These are phyloP conservation scores for Brenthis hecate DNA, from an alignment of 2,888 invertebrate genomes.

Conservation along the genomic window DNA sequence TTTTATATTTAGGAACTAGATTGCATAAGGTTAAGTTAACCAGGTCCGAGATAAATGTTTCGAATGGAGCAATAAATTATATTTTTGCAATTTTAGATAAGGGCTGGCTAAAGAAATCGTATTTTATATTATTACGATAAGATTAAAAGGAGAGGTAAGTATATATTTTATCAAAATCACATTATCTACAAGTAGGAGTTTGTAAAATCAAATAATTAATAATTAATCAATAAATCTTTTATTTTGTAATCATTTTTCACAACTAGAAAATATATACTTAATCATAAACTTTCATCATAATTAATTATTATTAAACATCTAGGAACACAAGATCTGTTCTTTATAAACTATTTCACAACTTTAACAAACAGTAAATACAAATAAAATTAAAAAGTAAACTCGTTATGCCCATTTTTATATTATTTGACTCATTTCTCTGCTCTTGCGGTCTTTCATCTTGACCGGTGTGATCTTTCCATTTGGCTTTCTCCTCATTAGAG, in stretches of 20 bases:
- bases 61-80: too few relatives aligned
- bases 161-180: too few relatives aligned
- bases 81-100: too few relatives aligned
- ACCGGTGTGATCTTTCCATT: constrained; percentile 52
- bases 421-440: constrained; percentile 46
- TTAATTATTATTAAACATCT: constrained; percentile 5
- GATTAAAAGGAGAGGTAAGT: too few relatives aligned
- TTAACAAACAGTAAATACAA: constrained; percentile 32
- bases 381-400: constrained; percentile 38
- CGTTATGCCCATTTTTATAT: constrained; percentile 33
- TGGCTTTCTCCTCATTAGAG: constrained; percentile 60
- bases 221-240: constrained; percentile 6
- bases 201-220: constrained; percentile 4
- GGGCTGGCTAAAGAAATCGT: too few relatives aligned
- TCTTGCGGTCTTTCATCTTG: constrained; percentile 50
- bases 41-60: too few relatives aligned
- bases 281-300: constrained; percentile 24
- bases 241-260: constrained; percentile 12
- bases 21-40: too few relatives aligned
- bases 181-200: too few relatives aligned
- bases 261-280: constrained; percentile 16
- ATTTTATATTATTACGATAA: too few relatives aligned
- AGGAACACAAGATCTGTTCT: constrained; percentile 28
- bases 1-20: too few relatives aligned
- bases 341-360: constrained; percentile 30